Evolutionary conservation across 2,888 invertebrate genomes (phyloP).

Genomic region (Abrostola tripartita): DNA sequence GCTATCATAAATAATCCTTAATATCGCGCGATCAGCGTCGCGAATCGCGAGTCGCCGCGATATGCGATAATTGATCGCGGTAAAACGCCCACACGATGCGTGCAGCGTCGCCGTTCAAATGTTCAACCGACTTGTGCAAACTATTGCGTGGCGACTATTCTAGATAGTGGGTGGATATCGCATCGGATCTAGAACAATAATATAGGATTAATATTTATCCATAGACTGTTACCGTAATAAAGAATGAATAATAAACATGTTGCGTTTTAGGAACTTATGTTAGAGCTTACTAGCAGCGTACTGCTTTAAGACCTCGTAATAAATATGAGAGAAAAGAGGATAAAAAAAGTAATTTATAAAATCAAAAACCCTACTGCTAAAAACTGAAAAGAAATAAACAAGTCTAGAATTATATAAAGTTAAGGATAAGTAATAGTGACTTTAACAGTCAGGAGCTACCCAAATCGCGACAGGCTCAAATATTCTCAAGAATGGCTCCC

Average conservation of each 20-base stretch:
- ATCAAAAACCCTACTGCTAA: too few relatives aligned
- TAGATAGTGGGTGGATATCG: not conserved
- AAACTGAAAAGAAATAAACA: too few relatives aligned
- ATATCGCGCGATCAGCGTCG: constrained; percentile 2
- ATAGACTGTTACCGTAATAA: not conserved
- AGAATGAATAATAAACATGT: not conserved
- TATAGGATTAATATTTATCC: constrained; percentile 5
- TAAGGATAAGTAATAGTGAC: too few relatives aligned
- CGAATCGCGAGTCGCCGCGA: not conserved
- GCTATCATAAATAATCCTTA: not conserved
- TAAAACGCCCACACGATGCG: not conserved
- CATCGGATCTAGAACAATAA: constrained; percentile 5
- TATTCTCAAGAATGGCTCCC: too few relatives aligned
- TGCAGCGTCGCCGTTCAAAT: not conserved
- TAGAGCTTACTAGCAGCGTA: too few relatives aligned
- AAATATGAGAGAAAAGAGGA: too few relatives aligned
- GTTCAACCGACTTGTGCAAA: constrained; percentile 3
- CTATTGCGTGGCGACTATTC: constrained; percentile 1
- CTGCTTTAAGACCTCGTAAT: too few relatives aligned
- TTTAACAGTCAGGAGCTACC: too few relatives aligned
- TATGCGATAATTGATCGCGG: not conserved
- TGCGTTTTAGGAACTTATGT: too few relatives aligned
- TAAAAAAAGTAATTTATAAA: too few relatives aligned
- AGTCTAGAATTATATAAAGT: too few relatives aligned
- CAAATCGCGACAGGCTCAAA: too few relatives aligned